These are phyloP conservation scores for Aulostomus chinensis DNA, from an alignment of 2,797 vertebrate genomes.

Conservation along the genomic window DNA sequence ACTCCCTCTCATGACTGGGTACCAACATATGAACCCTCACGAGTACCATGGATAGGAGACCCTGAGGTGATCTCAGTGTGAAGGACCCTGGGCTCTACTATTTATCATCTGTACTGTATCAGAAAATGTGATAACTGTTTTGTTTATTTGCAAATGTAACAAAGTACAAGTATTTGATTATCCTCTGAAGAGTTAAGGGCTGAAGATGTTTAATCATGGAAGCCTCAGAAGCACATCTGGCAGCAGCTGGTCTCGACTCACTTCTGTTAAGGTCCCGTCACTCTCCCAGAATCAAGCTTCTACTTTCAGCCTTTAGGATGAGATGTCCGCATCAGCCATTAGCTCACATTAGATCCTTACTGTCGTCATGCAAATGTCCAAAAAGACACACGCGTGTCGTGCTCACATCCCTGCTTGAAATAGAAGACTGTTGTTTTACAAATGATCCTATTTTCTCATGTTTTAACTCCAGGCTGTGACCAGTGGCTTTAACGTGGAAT, in stretches of 20 bases:
- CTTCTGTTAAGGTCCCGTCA: constrained; percentile 1
- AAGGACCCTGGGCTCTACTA: constrained; percentile 12
- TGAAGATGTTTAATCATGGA: no score
- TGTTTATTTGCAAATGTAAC: constrained; percentile 29
- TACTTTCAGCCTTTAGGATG: constrained; percentile 31
- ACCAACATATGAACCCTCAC: constrained; percentile 1
- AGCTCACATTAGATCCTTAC: not conserved
- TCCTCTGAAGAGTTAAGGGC: no score
- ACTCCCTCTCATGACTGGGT: not conserved
- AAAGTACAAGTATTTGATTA: not conserved
- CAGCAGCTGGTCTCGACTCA: not conserved
- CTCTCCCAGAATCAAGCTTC: constrained; percentile 10
- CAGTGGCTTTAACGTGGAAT: constrained; percentile 51
- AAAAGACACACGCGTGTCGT: not conserved
- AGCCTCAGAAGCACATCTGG: not conserved
- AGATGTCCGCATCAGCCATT: no score
- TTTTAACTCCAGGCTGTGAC: constrained; percentile 17
- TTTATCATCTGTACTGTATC: constrained; percentile 42
- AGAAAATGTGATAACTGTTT: constrained; percentile 40
- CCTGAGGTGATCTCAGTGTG: not conserved
- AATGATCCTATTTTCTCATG: not conserved
- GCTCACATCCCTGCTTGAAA: no score
- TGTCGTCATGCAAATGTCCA: not conserved
- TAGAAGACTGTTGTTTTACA: constrained; percentile 9
- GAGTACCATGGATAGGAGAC: not conserved